Base-by-base conservation (phyloP, 2,888 invertebrate genomes). In the Punctoribates punctum region DNA sequence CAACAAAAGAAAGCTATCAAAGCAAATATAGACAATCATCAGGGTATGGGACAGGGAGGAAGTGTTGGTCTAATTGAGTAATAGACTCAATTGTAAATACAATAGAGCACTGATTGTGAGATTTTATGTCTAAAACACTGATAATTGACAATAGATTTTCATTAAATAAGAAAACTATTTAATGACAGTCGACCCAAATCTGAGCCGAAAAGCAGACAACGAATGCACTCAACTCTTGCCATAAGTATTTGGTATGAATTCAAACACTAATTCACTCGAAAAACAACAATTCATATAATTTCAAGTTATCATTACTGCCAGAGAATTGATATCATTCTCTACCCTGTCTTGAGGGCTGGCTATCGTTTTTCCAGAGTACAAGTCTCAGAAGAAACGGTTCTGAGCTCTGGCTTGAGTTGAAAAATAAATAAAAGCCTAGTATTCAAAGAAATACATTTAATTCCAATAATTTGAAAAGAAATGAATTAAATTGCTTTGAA, bases 71-170 rank as follows among this genome's bases (percentile, higher is more conserved):
- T 34, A 34, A 34, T 34, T 34, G 34, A 34, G 34, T 34, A 34
- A 34, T 34, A 34, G 34, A 34, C 4, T 8, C 34, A 34, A 34
- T 34, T 34, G 34, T 34, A 5, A 8, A 23, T 25, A 9, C 57
- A 57, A 15, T 57, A 57, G 6, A 6, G 25, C 25, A 57, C 25
- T 57, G 25, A 34, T 34, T 34, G 34, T 34, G 34, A 34, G 34
- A 34, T 34, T 34, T 34, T 34, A 8, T 34, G 34, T 48, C 46
- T 15, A 48, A 25, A 23, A 9, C 25, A 54, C 25, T 57, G 25
- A 57, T 57, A 57, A 57, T 57, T 57, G 25, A 57, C 57, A 57
- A 57, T 57, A 57, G 20, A n/a, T 57, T 57, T 57, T 57, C 20
- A n/a, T 17, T n/a, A n/a, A 54, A 57, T 25, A 57, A 13, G 25